Conservation (phyloP, 2,797 vertebrate genomes). For the Apogon hyalosoma region DNA sequence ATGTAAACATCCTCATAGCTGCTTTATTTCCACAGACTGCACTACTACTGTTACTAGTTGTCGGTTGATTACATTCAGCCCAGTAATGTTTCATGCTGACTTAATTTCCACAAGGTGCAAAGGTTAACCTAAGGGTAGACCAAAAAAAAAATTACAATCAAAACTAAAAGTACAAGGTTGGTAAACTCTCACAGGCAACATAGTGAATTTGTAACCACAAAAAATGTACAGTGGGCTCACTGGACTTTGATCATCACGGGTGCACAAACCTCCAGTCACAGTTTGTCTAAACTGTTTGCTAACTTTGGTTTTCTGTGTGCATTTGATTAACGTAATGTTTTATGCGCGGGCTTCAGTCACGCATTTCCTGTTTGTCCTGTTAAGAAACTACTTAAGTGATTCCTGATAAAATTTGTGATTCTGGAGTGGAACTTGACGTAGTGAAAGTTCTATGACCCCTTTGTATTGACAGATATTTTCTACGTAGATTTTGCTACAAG, state of each 20-base stretch:
- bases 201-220: neutral
- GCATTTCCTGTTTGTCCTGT: too few relatives aligned
- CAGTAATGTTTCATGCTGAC: neutral
- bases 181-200: neutral
- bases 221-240: neutral
- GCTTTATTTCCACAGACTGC: neutral
- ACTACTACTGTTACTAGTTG: neutral
- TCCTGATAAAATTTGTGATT: too few relatives aligned
- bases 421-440: too few relatives aligned
- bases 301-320: neutral
- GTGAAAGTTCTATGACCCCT: too few relatives aligned
- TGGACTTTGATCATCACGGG: neutral
- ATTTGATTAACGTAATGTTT: conserved; percentile 1
- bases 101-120: neutral
- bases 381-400: too few relatives aligned
- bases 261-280: neutral
- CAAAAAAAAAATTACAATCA: neutral
- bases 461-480: neutral
- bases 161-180: neutral
- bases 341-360: neutral
- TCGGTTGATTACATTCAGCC: neutral
- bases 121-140: neutral
- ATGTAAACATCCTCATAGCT: conserved; percentile 6
- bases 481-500: neutral
- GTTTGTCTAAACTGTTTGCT: neutral